Conservation (phyloP, 2,113 vertebrate species). For the Dipodomys spectabilis region DNA sequence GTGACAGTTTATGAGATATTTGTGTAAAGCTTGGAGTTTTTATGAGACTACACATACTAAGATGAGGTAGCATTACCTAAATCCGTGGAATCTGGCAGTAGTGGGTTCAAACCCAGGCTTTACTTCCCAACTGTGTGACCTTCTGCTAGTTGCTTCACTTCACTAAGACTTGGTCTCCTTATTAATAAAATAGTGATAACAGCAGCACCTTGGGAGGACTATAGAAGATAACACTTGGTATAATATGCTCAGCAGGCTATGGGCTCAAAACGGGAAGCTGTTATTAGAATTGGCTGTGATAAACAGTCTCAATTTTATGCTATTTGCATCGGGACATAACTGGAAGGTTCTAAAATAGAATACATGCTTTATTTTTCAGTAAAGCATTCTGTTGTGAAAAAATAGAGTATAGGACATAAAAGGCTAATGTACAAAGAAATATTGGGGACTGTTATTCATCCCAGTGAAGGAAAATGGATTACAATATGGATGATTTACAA, state of each 20-base stretch:
- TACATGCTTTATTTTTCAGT: neutral
- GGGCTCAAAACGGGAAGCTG: neutral
- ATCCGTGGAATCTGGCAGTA: neutral
- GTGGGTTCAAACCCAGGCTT: neutral
- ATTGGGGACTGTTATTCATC: neutral
- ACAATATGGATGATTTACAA: neutral
- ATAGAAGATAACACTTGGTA: neutral
- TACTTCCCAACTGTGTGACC: neutral
- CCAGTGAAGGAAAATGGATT: neutral
- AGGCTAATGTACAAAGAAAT: neutral
- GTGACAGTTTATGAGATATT: neutral
- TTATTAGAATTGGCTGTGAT: neutral
- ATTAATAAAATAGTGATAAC: neutral
- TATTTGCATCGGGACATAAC: neutral
- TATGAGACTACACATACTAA: neutral
- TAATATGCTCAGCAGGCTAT: neutral
- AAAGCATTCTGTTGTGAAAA: conserved; percentile 35
- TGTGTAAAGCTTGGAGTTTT: conserved; percentile 41
- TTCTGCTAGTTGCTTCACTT: neutral
- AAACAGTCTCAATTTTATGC: neutral
- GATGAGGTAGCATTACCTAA: neutral
- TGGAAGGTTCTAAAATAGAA: neutral
- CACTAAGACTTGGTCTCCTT: neutral
- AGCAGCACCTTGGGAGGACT: neutral
- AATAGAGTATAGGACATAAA: neutral